These are phyloP conservation scores for Eunapius fragilis DNA, from an alignment of 37 sponge, comb jelly and placozoan species.

Conservation along the genomic window DNA sequence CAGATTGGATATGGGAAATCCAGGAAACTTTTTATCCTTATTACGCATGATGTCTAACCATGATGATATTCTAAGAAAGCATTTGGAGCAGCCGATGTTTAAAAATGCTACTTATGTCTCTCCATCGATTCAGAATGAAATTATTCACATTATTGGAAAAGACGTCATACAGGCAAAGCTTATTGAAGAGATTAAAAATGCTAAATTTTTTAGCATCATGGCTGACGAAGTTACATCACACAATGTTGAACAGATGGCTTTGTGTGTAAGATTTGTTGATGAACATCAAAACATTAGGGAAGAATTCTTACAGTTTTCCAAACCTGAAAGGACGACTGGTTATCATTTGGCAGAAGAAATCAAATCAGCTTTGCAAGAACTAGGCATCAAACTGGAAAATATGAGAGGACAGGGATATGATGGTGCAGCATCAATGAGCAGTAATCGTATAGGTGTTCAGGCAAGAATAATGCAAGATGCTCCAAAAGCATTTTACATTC, in stretches of 20 bases:
- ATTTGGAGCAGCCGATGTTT: too few species aligned
- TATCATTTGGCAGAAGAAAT: background rate
- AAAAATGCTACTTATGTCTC: conserved; percentile 13
- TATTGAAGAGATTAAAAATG: background rate
- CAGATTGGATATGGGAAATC: conserved; percentile 5
- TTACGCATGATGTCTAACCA: conserved; percentile 7
- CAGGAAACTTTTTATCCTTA: conserved; percentile 37
- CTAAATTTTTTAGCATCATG: conserved; percentile 6
- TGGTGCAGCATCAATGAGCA: conserved; percentile 36
- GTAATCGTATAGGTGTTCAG: conserved; percentile 43
- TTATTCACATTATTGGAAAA: background rate
- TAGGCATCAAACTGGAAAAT: conserved; percentile 16
- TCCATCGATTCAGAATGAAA: conserved; percentile 2
- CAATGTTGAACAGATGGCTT: conserved; percentile 34
- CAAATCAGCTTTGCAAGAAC: background rate
- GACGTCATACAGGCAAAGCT: background rate
- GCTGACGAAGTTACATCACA: conserved; percentile 51
- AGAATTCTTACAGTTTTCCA: background rate
- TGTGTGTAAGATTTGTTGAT: conserved; percentile 42
- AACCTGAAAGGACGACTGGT: background rate
- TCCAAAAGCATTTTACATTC: conserved; percentile 49
- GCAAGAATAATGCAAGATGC: conserved; percentile 29
- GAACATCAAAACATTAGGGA: background rate
- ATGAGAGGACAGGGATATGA: conserved; percentile 57
- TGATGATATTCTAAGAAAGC: conserved; percentile 14